phyloP scores from a whole-genome alignment of 2,797 vertebrate genomes.

The Calcarius lapponicus region DNA sequence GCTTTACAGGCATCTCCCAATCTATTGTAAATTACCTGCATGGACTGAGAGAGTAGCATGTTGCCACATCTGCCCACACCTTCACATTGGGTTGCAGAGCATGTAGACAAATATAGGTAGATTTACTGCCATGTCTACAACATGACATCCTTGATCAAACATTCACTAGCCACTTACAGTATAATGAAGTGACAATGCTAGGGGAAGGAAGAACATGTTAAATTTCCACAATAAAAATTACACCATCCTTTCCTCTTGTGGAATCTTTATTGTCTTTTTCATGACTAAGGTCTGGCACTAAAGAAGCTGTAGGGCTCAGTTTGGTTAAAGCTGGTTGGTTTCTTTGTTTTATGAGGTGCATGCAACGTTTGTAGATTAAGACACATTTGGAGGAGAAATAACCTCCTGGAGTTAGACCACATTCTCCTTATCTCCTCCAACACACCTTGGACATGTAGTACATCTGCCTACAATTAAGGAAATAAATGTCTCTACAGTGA shows the following conservation, averaged over 20 bases:
- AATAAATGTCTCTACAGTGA: neutral
- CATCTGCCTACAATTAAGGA: neutral
- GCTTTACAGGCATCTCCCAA: neutral
- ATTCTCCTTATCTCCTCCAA: neutral
- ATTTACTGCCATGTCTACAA: neutral
- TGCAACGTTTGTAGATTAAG: neutral
- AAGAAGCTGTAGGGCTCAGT: neutral
- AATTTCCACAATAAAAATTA: neutral
- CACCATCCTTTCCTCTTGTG: neutral
- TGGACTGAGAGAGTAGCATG: neutral
- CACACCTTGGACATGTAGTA: accelerated
- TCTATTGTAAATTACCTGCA: accelerated
- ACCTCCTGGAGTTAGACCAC: neutral
- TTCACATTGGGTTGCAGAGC: neutral
- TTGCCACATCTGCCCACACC: neutral
- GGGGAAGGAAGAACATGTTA: neutral
- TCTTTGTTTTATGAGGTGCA: neutral
- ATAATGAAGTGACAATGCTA: neutral
- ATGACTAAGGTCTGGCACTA: neutral
- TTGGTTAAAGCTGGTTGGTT: neutral
- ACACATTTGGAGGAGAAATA: neutral
- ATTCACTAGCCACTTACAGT: neutral
- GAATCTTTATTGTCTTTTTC: neutral
- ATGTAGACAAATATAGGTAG: neutral
- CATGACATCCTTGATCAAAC: neutral